Conservation (phyloP, 92 coral and sea anemone species). For the Isaurus tuberculatus region DNA sequence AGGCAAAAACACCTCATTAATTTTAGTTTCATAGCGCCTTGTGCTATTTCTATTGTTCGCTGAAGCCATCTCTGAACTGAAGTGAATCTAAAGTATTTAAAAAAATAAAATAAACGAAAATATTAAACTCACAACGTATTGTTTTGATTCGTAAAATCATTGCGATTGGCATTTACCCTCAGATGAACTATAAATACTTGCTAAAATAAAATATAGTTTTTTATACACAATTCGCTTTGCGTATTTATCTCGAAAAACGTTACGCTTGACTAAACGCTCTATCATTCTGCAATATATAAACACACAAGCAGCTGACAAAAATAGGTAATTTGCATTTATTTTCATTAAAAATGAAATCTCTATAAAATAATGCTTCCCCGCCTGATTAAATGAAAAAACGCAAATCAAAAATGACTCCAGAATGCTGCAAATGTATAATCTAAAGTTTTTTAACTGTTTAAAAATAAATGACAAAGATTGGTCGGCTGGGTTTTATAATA, state of each 20-base stretch:
- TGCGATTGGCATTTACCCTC: background rate
- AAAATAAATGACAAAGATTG: slow-evolving; percentile 14
- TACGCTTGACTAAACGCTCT: slow-evolving; percentile 33
- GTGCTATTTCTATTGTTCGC: slow-evolving; percentile 21
- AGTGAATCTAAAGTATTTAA: slow-evolving; percentile 23
- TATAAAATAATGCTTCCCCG: slow-evolving; percentile 35
- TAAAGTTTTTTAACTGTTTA: slow-evolving; percentile 6
- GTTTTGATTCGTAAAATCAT: background rate
- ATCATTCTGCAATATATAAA: slow-evolving; percentile 25
- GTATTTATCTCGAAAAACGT: slow-evolving; percentile 11
- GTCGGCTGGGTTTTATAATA: background rate
- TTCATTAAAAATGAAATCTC: slow-evolving; percentile 44
- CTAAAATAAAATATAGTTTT: background rate
- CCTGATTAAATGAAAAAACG: slow-evolving; percentile 32
- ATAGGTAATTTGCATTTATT: slow-evolving; percentile 34
- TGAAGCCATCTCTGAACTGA: background rate
- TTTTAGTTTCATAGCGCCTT: slow-evolving; percentile 12
- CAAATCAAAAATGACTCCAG: slow-evolving; percentile 6
- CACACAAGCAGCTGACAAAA: slow-evolving; percentile 39
- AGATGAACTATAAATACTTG: background rate
- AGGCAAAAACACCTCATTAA: background rate
- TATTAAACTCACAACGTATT: background rate
- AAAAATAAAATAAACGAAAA: slow-evolving; percentile 3
- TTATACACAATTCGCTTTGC: background rate
- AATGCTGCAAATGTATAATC: background rate